Conservation (phyloP, 1,140 invertebrate genomes). For the Drosophila ambigua region DNA sequence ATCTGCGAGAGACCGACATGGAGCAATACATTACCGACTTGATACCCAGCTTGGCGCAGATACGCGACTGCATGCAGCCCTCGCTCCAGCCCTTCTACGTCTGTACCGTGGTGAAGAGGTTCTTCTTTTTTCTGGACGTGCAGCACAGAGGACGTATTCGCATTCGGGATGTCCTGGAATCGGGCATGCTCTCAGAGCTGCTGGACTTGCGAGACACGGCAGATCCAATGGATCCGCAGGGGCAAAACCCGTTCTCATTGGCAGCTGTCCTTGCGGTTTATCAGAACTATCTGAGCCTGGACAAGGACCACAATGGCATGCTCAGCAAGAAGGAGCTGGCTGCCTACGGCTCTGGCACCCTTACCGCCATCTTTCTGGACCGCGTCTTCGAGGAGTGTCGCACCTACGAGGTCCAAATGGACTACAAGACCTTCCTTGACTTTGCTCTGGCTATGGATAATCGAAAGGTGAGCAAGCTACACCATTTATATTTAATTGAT, state of each 20-base stretch:
- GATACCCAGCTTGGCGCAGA: slow-evolving; percentile 94
- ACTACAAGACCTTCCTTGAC: slow-evolving; percentile 98
- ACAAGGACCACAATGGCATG: slow-evolving; percentile 98
- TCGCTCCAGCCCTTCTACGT: slow-evolving; percentile 98
- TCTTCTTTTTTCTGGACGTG: slow-evolving; percentile 97
- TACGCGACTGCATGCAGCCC: slow-evolving; percentile 93
- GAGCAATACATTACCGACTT: slow-evolving; percentile 97
- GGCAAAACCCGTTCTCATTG: slow-evolving; percentile 97
- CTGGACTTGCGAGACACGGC: slow-evolving; percentile 92
- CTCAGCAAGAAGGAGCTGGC: slow-evolving; percentile 94
- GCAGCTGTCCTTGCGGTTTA: slow-evolving; percentile 95
- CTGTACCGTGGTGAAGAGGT: slow-evolving; percentile 97
- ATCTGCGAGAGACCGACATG: slow-evolving; percentile 94
- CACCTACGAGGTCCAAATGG: slow-evolving; percentile 98
- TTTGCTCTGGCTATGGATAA: slow-evolving; percentile 97
- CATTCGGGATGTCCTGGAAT: slow-evolving; percentile 95
- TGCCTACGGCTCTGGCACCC: slow-evolving; percentile 94
- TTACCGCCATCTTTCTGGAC: slow-evolving; percentile 96
- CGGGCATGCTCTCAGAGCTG: slow-evolving; percentile 96
- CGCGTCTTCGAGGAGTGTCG: slow-evolving; percentile 97
- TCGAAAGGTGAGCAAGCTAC: slow-evolving; percentile 87
- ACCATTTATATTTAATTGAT: not conserved
- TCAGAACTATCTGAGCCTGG: slow-evolving; percentile 96
- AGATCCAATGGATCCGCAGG: slow-evolving; percentile 90
- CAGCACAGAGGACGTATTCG: slow-evolving; percentile 93